Conservation (phyloP, 2,113 vertebrate species). For the Chunga burmeisteri region DNA sequence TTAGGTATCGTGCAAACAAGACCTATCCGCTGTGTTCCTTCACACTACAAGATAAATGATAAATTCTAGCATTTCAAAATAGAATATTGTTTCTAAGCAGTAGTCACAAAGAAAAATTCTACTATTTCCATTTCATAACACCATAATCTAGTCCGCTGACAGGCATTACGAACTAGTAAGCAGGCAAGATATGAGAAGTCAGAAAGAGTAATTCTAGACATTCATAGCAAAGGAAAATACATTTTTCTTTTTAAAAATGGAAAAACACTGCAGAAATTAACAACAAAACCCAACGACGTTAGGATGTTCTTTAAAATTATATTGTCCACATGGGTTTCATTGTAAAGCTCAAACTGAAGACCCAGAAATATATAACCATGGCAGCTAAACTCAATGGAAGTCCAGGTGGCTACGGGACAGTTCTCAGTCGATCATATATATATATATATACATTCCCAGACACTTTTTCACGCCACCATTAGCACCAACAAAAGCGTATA, state of each 20-base stretch:
- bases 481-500: not conserved
- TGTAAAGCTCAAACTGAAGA: not conserved
- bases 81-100: not conserved
- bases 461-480: not conserved
- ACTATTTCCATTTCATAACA: not conserved
- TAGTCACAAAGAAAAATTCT: not conserved
- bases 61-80: not conserved
- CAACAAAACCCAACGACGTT: not conserved
- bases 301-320: not conserved
- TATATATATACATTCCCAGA: not conserved
- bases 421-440: not conserved
- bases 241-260: not conserved
- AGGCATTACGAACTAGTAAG: not conserved
- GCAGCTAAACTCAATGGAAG: not conserved
- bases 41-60: not conserved
- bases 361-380: accelerated
- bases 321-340: not conserved
- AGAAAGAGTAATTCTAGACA: not conserved
- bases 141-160: not conserved
- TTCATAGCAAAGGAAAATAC: not conserved
- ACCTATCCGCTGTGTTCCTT: not conserved
- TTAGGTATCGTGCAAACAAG: not conserved
- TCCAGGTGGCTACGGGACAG: not conserved
- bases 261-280: not conserved
- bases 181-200: accelerated